These are phyloP conservation scores for Kuschelorhynchus macadamiae DNA, from an alignment of 2,888 invertebrate genomes.

Conservation along the genomic window DNA sequence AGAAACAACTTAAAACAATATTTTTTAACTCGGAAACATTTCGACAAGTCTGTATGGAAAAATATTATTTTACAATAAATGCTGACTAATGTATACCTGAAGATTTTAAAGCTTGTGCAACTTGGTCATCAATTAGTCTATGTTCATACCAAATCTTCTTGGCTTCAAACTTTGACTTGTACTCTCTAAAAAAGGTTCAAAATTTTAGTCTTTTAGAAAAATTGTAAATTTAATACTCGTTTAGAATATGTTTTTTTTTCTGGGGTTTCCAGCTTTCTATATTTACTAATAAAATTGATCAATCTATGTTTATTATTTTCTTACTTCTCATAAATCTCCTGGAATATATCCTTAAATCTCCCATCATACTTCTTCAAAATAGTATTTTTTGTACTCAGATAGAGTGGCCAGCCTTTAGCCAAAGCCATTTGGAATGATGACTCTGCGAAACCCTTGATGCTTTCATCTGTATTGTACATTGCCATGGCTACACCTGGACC, in stretches of 20 bases:
- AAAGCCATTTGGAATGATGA: slow-evolving; percentile 91
- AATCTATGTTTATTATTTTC: too few species aligned
- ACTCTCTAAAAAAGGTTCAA: slow-evolving; percentile 77
- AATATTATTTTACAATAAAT: too few species aligned
- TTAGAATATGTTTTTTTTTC: too few species aligned
- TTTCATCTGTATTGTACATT: slow-evolving; percentile 94
- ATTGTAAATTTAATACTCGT: too few species aligned
- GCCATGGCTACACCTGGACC: slow-evolving; percentile 83
- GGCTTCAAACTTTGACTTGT: slow-evolving; percentile 81
- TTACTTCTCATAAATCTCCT: slow-evolving; percentile 87
- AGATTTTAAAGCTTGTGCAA: slow-evolving; percentile 88
- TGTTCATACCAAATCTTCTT: slow-evolving; percentile 92
- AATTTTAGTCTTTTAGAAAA: too few species aligned
- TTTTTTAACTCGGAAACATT: too few species aligned
- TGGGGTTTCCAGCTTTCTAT: too few species aligned
- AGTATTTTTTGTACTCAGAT: slow-evolving; percentile 92
- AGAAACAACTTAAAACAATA: too few species aligned
- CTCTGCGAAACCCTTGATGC: slow-evolving; percentile 87
- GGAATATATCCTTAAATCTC: slow-evolving; percentile 92
- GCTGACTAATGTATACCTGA: slow-evolving; percentile 70
- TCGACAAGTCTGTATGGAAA: too few species aligned
- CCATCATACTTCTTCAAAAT: slow-evolving; percentile 92
- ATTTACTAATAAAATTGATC: too few species aligned
- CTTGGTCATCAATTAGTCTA: slow-evolving; percentile 93
- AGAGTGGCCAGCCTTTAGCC: slow-evolving; percentile 89